These are phyloP conservation scores for Neoscelio sp. DNA, from an alignment of 2,888 invertebrate species.

Conservation along the genomic window DNA sequence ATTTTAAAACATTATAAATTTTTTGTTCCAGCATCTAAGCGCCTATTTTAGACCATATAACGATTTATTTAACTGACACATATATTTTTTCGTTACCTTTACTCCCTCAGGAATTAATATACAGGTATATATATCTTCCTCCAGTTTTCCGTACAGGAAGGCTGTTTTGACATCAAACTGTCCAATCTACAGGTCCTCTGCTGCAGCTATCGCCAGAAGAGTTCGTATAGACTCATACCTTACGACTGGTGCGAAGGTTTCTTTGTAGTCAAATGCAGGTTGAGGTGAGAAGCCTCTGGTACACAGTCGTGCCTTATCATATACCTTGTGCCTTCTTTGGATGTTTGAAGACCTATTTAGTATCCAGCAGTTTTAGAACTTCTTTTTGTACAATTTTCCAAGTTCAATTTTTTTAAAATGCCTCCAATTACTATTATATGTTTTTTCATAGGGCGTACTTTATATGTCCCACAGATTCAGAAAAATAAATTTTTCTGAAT, in stretches of 20 bases:
- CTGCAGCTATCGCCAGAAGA: slow-evolving; percentile 68
- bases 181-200: slow-evolving; percentile 23
- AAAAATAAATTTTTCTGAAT: slow-evolving; percentile 71
- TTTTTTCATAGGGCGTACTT: too few relatives aligned
- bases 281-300: too few relatives aligned
- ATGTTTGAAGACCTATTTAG: too few relatives aligned
- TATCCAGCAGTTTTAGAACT: too few relatives aligned
- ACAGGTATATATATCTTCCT: slow-evolving; percentile 75
- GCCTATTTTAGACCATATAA: slow-evolving; percentile 79
- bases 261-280: neutral
- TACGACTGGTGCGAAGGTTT: slow-evolving; percentile 75
- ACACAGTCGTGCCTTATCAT: too few relatives aligned
- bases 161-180: slow-evolving; percentile 76
- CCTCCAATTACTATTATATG: too few relatives aligned
- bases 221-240: slow-evolving; percentile 69
- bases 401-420: too few relatives aligned
- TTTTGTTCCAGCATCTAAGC: slow-evolving; percentile 75
- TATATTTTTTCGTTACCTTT: neutral
- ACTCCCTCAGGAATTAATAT: slow-evolving; percentile 77
- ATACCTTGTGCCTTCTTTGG: too few relatives aligned
- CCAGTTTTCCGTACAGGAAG: slow-evolving; percentile 73
- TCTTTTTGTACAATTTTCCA: too few relatives aligned
- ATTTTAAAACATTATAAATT: neutral
- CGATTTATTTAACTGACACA: slow-evolving; percentile 68
- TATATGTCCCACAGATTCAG: too few relatives aligned